Evolutionary conservation across 2,888 invertebrate genomes (phyloP), one percentile per base, ranked within the genome.

Genomic region (Cataglyphis livida): DNA sequence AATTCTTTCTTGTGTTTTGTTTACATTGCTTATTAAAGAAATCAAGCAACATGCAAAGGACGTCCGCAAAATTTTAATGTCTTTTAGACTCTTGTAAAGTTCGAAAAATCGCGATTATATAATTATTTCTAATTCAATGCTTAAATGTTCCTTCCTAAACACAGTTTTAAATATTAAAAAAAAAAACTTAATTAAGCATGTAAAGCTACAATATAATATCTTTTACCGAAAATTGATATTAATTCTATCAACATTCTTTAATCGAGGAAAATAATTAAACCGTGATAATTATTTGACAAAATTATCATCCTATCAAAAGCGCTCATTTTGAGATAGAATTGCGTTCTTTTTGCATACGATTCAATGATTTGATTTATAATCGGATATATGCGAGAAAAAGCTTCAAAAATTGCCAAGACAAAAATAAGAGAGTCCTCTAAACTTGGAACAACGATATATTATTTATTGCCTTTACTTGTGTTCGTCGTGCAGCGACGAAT

Each of bases 391-490:
- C 25, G 28, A 76, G 28, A 15, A 41, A 12, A 21, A 78, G 32
- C 10, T n/a, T 59, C 3, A 44, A 44, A 28, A 32, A 59, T 44
- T 35, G 21, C 7, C 78, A 65, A 9, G 21, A 61, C 44, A 44
- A 57, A 21, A 59, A 48, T 38, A 59, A 51, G 61, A 48, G 9
- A 74, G 81, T 86, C 89, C 88, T 85, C 87, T 86, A 88, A 90
- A 89, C 84, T 87, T 90, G 90, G 87, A 84, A 88, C 84, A 66
- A 76, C 68, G 51, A 78, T 70, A 64, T 48, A 79, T 62, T 44
- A 44, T 75, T 62, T 44, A 44, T 75, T 73, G 68, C 68, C 81
- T 79, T 59, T 48, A 15, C 61, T 25, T 21, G 68, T 71, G 71
- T 71, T 82, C 70, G 51, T 82, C 59, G 62, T 74, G 71, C 82